Evolutionary conservation across 1,140 invertebrate genomes (phyloP), one percentile per base, ranked within the genome.

Genomic region (Coelopa frigida): DNA sequence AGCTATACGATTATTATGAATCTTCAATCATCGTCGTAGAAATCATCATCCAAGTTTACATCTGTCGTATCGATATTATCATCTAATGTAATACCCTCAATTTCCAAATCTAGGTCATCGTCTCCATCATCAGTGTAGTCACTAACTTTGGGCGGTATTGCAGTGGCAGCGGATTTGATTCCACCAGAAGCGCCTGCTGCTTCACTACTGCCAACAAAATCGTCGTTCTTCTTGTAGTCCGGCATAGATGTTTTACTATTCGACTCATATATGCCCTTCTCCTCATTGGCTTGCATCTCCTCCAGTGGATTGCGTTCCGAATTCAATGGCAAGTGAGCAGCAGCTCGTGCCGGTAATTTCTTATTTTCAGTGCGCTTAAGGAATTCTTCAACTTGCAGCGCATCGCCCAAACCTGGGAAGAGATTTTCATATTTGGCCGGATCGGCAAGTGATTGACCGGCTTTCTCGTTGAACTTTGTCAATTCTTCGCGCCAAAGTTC

Each of bases 351-450:
- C 1, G 80, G 78, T 24, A 59, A 67, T 20, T 71, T 61, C 10
- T 61, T 60, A 26, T 72, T 72, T 27, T 73, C 72, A 48, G 80
- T 74, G 18, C 72, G 65, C 36, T 72, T 67, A 29, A 85, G 57
- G 58, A 76, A 86, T 49, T 82, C 74, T 70, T 94, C 89, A 0
- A 85, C 79, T 58, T 82, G 83, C 1, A 93, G 61, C 1, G 85
- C 76, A 51, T 94, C 84, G 33, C 72, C 72, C 43, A 87, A 82
- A 3, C 88, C 90, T 2, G 94, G 92, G 68, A 99, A 99, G 26
- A 99, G 75, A 75, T 99, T 99, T 61, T 94, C 90, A 68, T 98
- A 98, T 54, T 96, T 84, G 32, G 83, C 78, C 1, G 95, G 96
- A 77, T 98, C 92, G 6, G 96, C 96, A 32, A 99, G 72, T 39